Base-by-base conservation (phyloP, 2,888 invertebrate species). In the Pogonocherus hispidulus region DNA sequence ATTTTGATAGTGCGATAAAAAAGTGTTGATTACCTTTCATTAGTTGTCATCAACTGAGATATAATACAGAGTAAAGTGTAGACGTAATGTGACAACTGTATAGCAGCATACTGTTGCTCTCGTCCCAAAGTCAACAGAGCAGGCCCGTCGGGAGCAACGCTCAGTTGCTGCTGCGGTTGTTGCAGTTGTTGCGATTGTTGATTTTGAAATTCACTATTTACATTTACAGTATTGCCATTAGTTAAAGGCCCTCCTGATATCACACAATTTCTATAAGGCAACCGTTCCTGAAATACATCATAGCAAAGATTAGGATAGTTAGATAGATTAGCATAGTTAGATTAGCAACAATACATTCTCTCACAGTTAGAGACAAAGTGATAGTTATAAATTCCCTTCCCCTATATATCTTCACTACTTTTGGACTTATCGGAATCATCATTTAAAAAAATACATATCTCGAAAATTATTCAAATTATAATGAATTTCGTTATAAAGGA, bases 41-140 rank as follows among this genome's bases (percentile, higher is more conserved):
- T 94, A 8, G 93, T 94, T 2, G 96, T 96, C 87, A 95, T 93
- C 80, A 96, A 93, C 83, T 95, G 95, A 80, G 94, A 94, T 77
- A 96, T 94, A 76, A 96, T 93, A 81, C 94, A 94, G 20, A 95
- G 90, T 70, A 97, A 87, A 19, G 94, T 94, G 84, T 96, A 95
- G 52, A 97, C 91, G 77, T 96, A 93, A 84, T 95, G 94, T 49
- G 95, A 94, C 62, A 97, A 87, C 81, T 93, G 93, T 60, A 95
- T 88, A 47, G 94, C 94, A 3, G 94, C 93, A 80, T 92, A 89
- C 79, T 90, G 90, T 78, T 91, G 91, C 78, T 91, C 91, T 72
- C 89, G 86, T 37, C 88, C 88, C 47, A 88, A 81, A 5, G 86
- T 84, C 44, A 88, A 79, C 55, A 88, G 77, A 6, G 87, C 85